Evolutionary conservation across 1,140 invertebrate genomes (phyloP).

Genomic region (Lordiphosa stackelbergi): DNA sequence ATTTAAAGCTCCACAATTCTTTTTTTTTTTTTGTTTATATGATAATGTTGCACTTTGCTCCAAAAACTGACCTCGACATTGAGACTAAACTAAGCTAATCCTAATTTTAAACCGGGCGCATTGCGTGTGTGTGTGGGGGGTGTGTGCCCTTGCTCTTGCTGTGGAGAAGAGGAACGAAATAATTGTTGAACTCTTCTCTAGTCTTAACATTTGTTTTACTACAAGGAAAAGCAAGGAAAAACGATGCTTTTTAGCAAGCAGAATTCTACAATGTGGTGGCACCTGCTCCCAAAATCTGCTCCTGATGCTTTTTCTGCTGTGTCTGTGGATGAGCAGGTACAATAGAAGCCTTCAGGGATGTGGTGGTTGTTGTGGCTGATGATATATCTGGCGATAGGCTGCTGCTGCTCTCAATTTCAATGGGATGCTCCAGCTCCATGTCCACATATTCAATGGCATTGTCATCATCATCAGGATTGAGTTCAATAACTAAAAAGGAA

Average conservation of each 20-base stretch:
- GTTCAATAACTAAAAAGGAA: constrained; percentile 54
- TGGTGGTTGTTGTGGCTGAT: constrained; percentile 20
- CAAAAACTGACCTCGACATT: constrained; percentile 40
- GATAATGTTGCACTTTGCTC: constrained; percentile 65
- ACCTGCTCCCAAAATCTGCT: constrained; percentile 16
- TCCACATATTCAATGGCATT: constrained; percentile 73
- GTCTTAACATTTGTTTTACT: too few relatives aligned
- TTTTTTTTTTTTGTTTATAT: constrained; percentile 37
- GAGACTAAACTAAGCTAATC: constrained; percentile 54
- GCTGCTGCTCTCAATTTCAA: constrained; percentile 60
- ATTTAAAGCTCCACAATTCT: constrained; percentile 30
- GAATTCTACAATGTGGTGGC: constrained; percentile 27
- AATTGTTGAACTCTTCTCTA: not conserved
- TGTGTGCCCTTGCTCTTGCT: constrained; percentile 26
- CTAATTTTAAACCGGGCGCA: constrained; percentile 59
- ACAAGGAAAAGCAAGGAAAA: not conserved
- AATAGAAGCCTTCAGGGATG: constrained; percentile 38
- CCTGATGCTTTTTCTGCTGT: constrained; percentile 19
- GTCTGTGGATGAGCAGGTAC: constrained; percentile 14
- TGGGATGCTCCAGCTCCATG: constrained; percentile 65
- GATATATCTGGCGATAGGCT: constrained; percentile 46
- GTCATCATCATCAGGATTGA: constrained; percentile 64
- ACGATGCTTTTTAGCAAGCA: not conserved
- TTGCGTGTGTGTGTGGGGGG: constrained; percentile 29
- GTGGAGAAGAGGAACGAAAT: constrained; percentile 23